Evolutionary conservation across 1,140 invertebrate genomes (phyloP), one percentile per base, ranked within the genome.

Genomic region (Geopemphigus sp.): DNA sequence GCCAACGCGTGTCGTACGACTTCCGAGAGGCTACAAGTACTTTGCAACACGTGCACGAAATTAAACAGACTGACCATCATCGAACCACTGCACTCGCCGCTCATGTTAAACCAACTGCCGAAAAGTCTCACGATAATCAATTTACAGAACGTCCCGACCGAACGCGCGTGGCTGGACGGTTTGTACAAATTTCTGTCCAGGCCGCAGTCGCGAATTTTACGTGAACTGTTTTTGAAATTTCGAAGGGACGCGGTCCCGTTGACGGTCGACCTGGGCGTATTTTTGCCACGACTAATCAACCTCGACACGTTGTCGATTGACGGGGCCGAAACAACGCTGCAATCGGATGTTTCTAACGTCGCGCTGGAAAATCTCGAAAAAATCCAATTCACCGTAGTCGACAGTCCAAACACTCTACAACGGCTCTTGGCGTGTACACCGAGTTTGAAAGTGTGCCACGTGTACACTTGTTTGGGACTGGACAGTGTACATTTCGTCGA

Each of bases 71-170:
- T 88, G 19, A 84, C 85, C 26, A 87, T 88, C 11, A 84, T 83
- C 0, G 86, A 87, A 73, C 87, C 87, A 1, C 84, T 86, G 76
- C 87, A 87, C 83, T 83, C 86, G 2, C 86, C 87, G 0, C 83
- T 86, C 57, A 84, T 84, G 11, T 81, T 87, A 1, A 80, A 83
- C 56, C 74, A 86, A 5, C 86, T 87, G 50, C 84, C 86, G 0
- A 68, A 74, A 32, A 84, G 83, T 26, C 80, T 88, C 8, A 85
- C 86, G 0, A 85, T 84, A 1, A 83, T 88, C n/a, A 87, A 84
- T 26, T 82, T 88, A 1, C 85, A 87, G 32, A 83, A 83, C 15
- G 85, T 87, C 24, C 86, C 86, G 0, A 80, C 84, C 0, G 83
- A 84, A 22, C 83, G 82, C 1, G 82, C 85, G 26, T 88, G 87